Evolutionary conservation across 2,797 vertebrate species (phyloP).

Genomic region (Onychomys leucogaster): DNA sequence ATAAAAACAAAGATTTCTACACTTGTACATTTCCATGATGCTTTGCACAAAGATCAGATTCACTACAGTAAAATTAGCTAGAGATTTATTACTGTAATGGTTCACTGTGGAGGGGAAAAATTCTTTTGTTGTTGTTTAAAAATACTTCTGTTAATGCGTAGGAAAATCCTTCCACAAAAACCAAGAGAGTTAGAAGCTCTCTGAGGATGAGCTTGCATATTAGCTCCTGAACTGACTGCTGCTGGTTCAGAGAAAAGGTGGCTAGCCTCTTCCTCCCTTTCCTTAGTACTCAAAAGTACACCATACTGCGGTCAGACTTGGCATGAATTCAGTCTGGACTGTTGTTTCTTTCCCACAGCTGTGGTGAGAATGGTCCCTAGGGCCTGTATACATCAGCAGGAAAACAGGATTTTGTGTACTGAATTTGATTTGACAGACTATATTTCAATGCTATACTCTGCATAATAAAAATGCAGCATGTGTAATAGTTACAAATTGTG

Average conservation of each 20-base stretch:
- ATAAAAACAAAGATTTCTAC: conserved; percentile 17
- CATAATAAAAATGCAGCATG: not conserved
- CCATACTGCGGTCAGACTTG: not conserved
- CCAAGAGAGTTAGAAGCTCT: not conserved
- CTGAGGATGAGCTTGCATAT: not conserved
- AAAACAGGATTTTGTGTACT: conserved; percentile 23
- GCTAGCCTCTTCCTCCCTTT: not conserved
- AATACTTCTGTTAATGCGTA: conserved; percentile 45
- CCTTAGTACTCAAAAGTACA: not conserved
- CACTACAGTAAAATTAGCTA: not conserved
- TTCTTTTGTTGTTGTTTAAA: conserved; percentile 45
- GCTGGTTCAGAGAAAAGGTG: not conserved
- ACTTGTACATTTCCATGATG: conserved; percentile 27
- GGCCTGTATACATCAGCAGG: not conserved
- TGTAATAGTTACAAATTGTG: not conserved
- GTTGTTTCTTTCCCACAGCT: not conserved
- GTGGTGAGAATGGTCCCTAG: not conserved
- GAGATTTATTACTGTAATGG: conserved; percentile 22
- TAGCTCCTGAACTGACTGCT: not conserved
- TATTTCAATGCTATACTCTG: not conserved
- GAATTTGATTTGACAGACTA: conserved; percentile 18
- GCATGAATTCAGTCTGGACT: not conserved
- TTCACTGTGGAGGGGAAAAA: not conserved
- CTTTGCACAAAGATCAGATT: conserved; percentile 44
- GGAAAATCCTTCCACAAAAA: conserved; percentile 19